Conservation (phyloP, 2,888 invertebrate genomes). For the Drosophila robusta region DNA sequence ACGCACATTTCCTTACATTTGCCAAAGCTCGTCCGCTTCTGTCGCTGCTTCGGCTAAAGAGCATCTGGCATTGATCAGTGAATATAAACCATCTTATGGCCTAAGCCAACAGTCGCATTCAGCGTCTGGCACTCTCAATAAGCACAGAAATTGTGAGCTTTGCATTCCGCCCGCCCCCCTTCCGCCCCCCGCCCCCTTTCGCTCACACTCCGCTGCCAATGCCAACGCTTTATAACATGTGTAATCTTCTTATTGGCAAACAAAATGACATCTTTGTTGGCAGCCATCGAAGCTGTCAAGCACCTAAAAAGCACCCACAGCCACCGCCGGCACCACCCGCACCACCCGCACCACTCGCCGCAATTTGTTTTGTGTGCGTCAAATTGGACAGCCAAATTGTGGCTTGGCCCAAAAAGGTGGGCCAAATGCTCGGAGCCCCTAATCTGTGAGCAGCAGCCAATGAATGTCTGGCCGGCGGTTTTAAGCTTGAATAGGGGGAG, state of each 20-base stretch:
- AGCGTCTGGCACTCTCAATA: not conserved
- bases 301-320: not conserved
- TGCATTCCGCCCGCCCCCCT: not conserved
- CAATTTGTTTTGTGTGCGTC: slow-evolving; percentile 70
- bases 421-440: slow-evolving; percentile 15
- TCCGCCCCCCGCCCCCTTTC: no score
- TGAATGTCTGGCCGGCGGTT: slow-evolving; percentile 57
- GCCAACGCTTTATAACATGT: slow-evolving; percentile 34
- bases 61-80: slow-evolving; percentile 8
- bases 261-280: slow-evolving; percentile 57
- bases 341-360: slow-evolving; percentile 31
- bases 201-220: not conserved
- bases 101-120: slow-evolving; percentile 1
- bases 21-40: no score
- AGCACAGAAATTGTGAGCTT: slow-evolving; percentile 13
- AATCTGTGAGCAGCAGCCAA: slow-evolving; percentile 46
- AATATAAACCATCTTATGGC: not conserved
- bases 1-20: no score
- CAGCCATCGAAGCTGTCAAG: slow-evolving; percentile 38
- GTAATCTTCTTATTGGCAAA: slow-evolving; percentile 62
- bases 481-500: slow-evolving; percentile 36
- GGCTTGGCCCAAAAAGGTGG: slow-evolving; percentile 42
- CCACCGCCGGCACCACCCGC: not conserved
- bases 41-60: not conserved
- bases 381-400: slow-evolving; percentile 73